Evolutionary conservation across 2,888 invertebrate species (phyloP).

Genomic region (Athalia cordata): DNA sequence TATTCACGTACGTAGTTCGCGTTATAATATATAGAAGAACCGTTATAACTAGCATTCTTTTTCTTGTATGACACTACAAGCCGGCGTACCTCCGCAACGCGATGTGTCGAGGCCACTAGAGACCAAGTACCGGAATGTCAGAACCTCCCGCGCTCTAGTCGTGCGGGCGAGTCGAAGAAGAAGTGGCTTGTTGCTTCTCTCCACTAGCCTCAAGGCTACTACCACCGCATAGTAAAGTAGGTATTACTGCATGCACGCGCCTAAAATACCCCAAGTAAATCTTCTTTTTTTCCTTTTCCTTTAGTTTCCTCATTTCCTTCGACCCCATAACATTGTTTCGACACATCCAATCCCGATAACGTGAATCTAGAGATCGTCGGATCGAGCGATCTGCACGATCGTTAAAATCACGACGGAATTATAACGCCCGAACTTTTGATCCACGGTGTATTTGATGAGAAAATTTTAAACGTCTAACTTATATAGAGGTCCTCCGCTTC

Average conservation of each 20-base stretch:
- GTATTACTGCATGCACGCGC: neutral
- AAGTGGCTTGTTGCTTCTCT: slow-evolving; percentile 71
- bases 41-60: slow-evolving; percentile 66
- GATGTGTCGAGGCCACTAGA: slow-evolving; percentile 69
- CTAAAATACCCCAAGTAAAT: neutral
- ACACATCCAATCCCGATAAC: too few species aligned
- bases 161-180: slow-evolving; percentile 60
- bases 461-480: too few species aligned
- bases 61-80: slow-evolving; percentile 71
- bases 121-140: slow-evolving; percentile 61
- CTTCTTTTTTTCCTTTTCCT: slow-evolving; percentile 1
- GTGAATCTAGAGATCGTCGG: neutral
- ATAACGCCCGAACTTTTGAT: too few species aligned
- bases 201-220: slow-evolving; percentile 65
- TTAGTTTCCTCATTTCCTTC: neutral
- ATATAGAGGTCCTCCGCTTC: too few species aligned
- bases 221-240: neutral
- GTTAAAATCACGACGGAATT: too few species aligned
- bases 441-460: too few species aligned
- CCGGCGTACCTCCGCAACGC: slow-evolving; percentile 14
- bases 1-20: neutral
- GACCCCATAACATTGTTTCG: neutral
- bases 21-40: too few species aligned
- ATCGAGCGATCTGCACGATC: too few species aligned
- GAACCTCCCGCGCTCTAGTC: slow-evolving; percentile 12